A percentile compares a stretch with the other conserved stretches of the same genome.
Evolutionary conservation across 2,797 vertebrate species (phyloP).

Genomic region (Sebastes miniatus): DNA sequence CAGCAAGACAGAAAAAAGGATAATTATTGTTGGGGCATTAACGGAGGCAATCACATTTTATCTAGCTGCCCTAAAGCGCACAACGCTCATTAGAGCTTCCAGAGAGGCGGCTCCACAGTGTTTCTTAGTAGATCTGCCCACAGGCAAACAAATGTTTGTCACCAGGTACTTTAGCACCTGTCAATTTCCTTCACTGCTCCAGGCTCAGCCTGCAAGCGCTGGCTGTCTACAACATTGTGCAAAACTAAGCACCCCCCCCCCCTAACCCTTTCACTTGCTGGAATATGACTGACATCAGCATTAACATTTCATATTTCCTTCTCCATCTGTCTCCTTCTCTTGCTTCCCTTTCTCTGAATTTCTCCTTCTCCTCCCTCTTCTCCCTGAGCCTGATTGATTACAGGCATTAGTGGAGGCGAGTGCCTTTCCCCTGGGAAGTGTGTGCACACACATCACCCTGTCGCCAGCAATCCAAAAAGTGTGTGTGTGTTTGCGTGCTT

Average conservation of each 20-base stretch:
- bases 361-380: slow-evolving; percentile 7
- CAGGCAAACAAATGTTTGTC: slow-evolving; percentile 19
- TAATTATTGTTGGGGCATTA: not conserved
- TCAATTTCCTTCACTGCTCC: slow-evolving; percentile 36
- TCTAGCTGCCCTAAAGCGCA: slow-evolving; percentile 1
- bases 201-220: not conserved
- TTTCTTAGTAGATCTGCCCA: slow-evolving; percentile 19
- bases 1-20: not conserved
- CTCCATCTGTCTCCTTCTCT: slow-evolving; percentile 11
- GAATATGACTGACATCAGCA: slow-evolving; percentile 41
- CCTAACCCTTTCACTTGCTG: not conserved
- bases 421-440: slow-evolving; percentile 56
- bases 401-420: slow-evolving; percentile 63
- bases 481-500: slow-evolving; percentile 1
- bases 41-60: not conserved
- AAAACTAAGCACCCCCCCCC: not conserved
- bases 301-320: slow-evolving; percentile 43
- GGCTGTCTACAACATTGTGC: not conserved
- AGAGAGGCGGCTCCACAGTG: not conserved
- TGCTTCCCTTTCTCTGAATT: slow-evolving; percentile 3
- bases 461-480: slow-evolving; percentile 42
- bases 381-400: slow-evolving; percentile 71
- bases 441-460: slow-evolving; percentile 64
- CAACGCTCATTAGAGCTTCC: not conserved
- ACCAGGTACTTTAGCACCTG: slow-evolving; percentile 25